phyloP scores from a whole-genome alignment of 2,113 vertebrate genomes.

The Anser cygnoides region DNA sequence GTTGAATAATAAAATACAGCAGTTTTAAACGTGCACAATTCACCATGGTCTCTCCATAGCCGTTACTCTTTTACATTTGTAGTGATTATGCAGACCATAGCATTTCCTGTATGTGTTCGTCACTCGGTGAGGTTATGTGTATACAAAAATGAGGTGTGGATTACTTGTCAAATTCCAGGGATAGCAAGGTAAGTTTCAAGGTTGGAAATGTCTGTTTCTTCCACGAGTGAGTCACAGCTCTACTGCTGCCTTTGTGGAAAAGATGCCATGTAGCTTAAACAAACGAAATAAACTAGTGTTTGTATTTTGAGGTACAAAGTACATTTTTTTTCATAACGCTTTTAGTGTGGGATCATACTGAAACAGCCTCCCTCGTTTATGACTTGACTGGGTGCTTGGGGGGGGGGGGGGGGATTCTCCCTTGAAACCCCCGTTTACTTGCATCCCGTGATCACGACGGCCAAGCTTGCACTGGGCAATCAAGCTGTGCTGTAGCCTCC shows the following conservation, averaged over 20 bases:
- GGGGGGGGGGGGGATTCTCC: no score
- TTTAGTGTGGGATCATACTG: neutral
- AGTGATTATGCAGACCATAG: neutral
- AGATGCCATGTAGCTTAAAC: neutral
- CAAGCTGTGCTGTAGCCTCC: no score
- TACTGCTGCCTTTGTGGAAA: neutral
- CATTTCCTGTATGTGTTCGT: accelerated
- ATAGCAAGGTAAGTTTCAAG: neutral
- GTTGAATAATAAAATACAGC: neutral
- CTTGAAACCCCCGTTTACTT: no score
- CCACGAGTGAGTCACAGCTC: neutral
- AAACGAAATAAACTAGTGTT: neutral
- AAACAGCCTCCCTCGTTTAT: neutral
- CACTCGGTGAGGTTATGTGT: neutral
- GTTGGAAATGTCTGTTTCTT: neutral
- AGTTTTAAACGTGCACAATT: neutral
- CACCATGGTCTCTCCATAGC: neutral
- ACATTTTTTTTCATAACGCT: accelerated
- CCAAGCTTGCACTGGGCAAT: no score
- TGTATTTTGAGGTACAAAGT: neutral
- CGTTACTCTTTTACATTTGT: no score
- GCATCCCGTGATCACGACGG: no score
- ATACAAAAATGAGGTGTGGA: neutral
- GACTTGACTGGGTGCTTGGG: neutral
- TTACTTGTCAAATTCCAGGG: neutral